These are phyloP conservation scores for Polyommatus icarus DNA, from an alignment of 2,888 invertebrate genomes.

Conservation along the genomic window DNA sequence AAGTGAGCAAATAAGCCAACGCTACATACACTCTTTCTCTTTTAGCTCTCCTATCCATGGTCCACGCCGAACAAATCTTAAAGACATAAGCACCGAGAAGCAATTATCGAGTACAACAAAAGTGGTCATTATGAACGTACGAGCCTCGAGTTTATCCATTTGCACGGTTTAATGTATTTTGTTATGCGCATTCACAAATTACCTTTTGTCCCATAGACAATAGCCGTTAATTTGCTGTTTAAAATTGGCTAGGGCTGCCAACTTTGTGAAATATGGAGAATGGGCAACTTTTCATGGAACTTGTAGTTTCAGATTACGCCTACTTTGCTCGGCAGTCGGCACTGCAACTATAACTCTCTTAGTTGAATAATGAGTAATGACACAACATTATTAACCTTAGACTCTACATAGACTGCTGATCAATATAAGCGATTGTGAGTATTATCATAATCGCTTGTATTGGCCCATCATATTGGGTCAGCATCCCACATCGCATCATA, in stretches of 20 bases:
- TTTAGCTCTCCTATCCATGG: neutral
- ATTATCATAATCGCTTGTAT: no score
- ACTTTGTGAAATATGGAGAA: neutral
- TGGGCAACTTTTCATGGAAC: neutral
- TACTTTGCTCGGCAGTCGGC: no score
- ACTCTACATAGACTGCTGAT: no score
- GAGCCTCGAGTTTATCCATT: constrained; percentile 24
- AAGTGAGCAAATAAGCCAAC: no score
- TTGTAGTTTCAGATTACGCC: neutral
- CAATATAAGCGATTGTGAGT: no score
- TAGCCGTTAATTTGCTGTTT: constrained; percentile 26
- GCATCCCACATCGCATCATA: no score
- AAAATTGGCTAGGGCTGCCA: neutral
- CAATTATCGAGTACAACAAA: constrained; percentile 24
- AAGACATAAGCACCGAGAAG: neutral
- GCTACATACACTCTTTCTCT: neutral
- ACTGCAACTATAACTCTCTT: no score
- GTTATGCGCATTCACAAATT: constrained; percentile 34
- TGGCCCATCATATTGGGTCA: no score
- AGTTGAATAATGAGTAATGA: no score
- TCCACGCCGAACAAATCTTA: neutral
- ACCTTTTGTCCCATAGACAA: constrained; percentile 32
- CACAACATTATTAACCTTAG: no score
- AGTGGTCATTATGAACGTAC: constrained; percentile 19
- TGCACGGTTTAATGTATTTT: constrained; percentile 32